Evolutionary conservation across 2,113 vertebrate genomes (phyloP), one percentile per base, ranked within the genome.

Genomic region (Onychorhynchus coronatus): DNA sequence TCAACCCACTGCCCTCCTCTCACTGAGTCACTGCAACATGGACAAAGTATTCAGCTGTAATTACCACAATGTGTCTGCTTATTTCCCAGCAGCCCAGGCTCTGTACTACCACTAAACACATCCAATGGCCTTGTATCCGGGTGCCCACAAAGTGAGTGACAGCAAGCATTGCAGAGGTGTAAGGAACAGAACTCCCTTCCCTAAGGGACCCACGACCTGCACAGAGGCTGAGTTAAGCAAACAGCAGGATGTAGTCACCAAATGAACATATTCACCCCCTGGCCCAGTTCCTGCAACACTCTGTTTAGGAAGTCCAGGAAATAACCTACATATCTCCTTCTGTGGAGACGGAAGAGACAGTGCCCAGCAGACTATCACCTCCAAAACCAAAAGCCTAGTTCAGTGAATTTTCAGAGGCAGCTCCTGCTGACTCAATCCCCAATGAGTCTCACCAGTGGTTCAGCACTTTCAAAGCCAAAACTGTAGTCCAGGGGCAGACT

Each of bases 131-230:
- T 49, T 56, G 35, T 37, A 62, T 14, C 41, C 58, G 52, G 37
- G 2, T 58, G 23, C 49, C 39, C 53, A 21, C 3, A 2, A 24
- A 20, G 52, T 20, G 47, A 31, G 66, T 37, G 55, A 47, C 75
- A 49, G 7, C 15, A 47, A 49, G 27, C 5, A 1, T 9, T n/a
- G 13, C 9, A 27, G 47, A 67, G 23, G 33, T 42, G 14, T 13
- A n/a, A 44, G 59, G 24, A 72, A 35, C 46, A 52, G 65, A 82
- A 24, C 5, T 8, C 30, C 53, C 59, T 67, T 74, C 35, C 30
- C 42, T 5, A 0, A 2, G 4, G 35, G 77, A 63, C 22, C 17
- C 7, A 1, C 11, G 20, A 31, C 39, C 42, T 23, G 10, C 74
- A 33, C 7, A 30, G 24, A 77, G n/a, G 31, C 12, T 25, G 30